Evolutionary conservation across 37 sponge, comb jelly and placozoan genomes (phyloP).

Genomic region (Oscarella lobularis): DNA sequence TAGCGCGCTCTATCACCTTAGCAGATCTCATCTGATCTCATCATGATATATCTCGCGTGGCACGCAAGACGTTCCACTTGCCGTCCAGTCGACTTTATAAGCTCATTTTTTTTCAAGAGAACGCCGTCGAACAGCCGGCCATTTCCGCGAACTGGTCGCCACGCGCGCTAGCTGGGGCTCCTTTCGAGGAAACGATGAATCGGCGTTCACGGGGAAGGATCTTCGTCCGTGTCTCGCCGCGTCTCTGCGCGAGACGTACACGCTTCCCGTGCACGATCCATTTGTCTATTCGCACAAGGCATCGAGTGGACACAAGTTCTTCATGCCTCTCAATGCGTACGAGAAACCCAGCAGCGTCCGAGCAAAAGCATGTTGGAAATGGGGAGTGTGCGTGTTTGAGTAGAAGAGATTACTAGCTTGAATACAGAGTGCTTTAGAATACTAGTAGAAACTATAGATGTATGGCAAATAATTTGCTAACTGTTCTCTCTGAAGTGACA

Average conservation of each 20-base stretch:
- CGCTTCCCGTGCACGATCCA: not conserved
- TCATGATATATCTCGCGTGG: too few relatives aligned
- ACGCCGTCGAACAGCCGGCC: not conserved
- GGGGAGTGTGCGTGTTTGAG: too few relatives aligned
- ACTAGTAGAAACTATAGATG: too few relatives aligned
- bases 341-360: not conserved
- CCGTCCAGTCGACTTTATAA: not conserved
- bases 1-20: not conserved
- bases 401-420: too few relatives aligned
- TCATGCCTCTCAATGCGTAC: not conserved
- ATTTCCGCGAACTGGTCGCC: not conserved
- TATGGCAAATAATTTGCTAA: too few relatives aligned
- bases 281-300: not conserved
- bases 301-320: not conserved
- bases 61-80: not conserved
- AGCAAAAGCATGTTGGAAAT: not conserved
- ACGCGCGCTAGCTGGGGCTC: not conserved
- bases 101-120: not conserved
- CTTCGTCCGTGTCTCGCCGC: not conserved
- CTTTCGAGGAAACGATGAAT: not conserved
- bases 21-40: too few relatives aligned
- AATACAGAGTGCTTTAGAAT: too few relatives aligned
- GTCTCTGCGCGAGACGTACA: not conserved
- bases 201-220: not conserved
- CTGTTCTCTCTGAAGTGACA: too few relatives aligned